Evolutionary conservation across 2,888 invertebrate species (phyloP).

Genomic region (Caenorhabditis becei): DNA sequence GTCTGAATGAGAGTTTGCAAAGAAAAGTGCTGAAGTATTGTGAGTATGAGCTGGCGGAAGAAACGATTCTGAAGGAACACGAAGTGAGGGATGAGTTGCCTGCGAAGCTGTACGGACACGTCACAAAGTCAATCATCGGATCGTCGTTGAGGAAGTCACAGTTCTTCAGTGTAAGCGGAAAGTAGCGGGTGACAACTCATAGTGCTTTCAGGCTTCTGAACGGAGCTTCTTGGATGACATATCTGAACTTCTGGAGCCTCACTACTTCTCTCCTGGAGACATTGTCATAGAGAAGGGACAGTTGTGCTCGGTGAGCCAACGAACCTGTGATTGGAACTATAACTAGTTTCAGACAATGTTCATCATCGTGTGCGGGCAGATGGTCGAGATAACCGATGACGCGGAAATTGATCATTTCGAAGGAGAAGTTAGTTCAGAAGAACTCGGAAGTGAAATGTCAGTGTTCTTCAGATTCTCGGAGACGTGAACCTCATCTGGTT

Average conservation of each 20-base stretch:
- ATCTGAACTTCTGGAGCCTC: conserved; percentile 47
- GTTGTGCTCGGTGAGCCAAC: conserved; percentile 56
- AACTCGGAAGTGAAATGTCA: too few relatives aligned
- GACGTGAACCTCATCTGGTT: conserved; percentile 62
- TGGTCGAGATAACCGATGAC: conserved; percentile 45
- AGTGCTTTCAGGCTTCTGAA: conserved; percentile 49
- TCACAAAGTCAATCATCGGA: conserved; percentile 59
- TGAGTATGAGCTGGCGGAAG: conserved; percentile 62
- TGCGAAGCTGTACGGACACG: conserved; percentile 54
- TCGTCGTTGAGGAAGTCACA: conserved; percentile 39
- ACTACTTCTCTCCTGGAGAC: conserved; percentile 64
- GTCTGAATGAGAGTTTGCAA: conserved; percentile 47
- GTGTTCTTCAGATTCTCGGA: conserved; percentile 34
- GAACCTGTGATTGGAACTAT: too few relatives aligned
- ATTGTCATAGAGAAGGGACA: conserved; percentile 66
- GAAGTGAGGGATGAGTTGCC: conserved; percentile 62
- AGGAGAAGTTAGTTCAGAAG: conserved; percentile 33
- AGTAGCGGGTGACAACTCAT: too few relatives aligned
- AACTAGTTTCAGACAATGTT: conserved; percentile 44
- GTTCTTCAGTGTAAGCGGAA: conserved; percentile 37
- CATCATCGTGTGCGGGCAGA: conserved; percentile 54
- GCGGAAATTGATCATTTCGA: conserved; percentile 55
- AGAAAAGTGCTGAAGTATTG: conserved; percentile 61
- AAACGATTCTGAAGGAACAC: conserved; percentile 60
- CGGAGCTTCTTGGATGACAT: conserved; percentile 53